Evolutionary conservation across 1,140 invertebrate species (phyloP).

Genomic region (Drosophila carrolli): DNA sequence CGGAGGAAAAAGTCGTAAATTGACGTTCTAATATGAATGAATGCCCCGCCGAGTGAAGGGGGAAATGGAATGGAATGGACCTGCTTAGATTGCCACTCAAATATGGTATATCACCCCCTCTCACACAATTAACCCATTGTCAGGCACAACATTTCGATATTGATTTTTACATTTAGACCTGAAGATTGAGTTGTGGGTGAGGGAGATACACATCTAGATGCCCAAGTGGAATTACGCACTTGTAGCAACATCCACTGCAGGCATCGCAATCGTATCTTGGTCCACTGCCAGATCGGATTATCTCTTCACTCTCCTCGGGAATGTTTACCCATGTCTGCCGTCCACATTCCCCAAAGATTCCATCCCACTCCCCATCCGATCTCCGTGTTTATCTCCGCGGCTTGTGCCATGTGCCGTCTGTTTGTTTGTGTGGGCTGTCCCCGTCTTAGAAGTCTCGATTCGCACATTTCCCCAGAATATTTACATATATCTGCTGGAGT

Average conservation of each 20-base stretch:
- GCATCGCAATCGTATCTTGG: slow-evolving; percentile 12
- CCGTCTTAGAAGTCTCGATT: slow-evolving; percentile 11
- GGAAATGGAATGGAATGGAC: background rate
- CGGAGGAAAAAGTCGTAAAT: slow-evolving; percentile 41
- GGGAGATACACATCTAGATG: too few relatives aligned
- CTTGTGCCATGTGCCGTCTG: slow-evolving; percentile 4
- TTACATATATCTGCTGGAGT: background rate
- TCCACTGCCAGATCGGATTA: slow-evolving; percentile 7
- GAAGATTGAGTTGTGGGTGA: slow-evolving; percentile 10
- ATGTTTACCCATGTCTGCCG: slow-evolving; percentile 18
- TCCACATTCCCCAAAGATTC: slow-evolving; percentile 18
- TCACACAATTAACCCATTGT: slow-evolving; percentile 31
- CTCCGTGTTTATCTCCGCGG: slow-evolving; percentile 10
- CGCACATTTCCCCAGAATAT: slow-evolving; percentile 21
- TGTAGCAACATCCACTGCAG: slow-evolving; percentile 5
- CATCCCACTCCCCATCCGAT: background rate
- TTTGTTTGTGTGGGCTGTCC: slow-evolving; percentile 21
- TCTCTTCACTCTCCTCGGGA: background rate
- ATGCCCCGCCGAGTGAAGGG: background rate
- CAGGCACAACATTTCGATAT: slow-evolving; percentile 8
- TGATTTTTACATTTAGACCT: slow-evolving; percentile 21
- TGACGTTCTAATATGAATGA: slow-evolving; percentile 66
- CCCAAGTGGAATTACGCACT: slow-evolving; percentile 20
- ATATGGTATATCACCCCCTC: slow-evolving; percentile 11
- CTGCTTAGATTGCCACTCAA: slow-evolving; percentile 6